Base-by-base conservation (phyloP, 2,113 vertebrate species). In the Ardeotis arabs region DNA sequence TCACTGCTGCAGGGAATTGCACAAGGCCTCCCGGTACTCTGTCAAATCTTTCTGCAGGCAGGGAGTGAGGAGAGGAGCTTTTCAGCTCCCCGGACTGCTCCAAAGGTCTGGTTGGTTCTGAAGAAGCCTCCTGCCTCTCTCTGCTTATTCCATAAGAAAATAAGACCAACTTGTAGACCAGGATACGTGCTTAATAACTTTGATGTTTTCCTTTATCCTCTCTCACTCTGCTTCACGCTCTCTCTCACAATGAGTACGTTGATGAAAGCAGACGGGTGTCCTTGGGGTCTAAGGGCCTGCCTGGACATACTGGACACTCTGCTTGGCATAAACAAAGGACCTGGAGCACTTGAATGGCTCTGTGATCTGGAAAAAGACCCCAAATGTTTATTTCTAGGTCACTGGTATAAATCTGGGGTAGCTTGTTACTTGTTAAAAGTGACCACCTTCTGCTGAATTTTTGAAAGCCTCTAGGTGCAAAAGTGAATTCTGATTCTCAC, bases 1-100 rank as follows among this genome's bases (percentile, higher is more conserved):
- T 93, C 95, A 93, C 31, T 78, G 87, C 74, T 77, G 93, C 74
- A 89, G 89, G 80, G 91, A 97, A 73, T 59, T 63, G 58, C 84
- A 93, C 78, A 92, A 85, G 52, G 14, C 9, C 47, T 23, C 52
- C 29, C 49, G 25, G 39, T 29, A 23, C 66, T 95, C 64, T 3
- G 2, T 37, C 93, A 76, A 73, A 80, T 45, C 49, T 87, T 84
- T 72, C 56, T 1, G 4, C n/a, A 92, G 45, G 14, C 18, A 66
- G 55, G 44, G 52, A 60, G 27, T 27, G 29, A 77, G 59, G 16
- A 89, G 52, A 91, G 39, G 35, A 91, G 45, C 6, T 68, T 94
- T 84, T 80, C 27, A 50, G 56, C 70, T 59, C 59, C 44, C 22
- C 39, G 67, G 72, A 80, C 17, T 63, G 0, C 69, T 80, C 81